These are phyloP conservation scores for Phylloscopus collybita DNA, from an alignment of 2,797 vertebrate species.

Conservation along the genomic window DNA sequence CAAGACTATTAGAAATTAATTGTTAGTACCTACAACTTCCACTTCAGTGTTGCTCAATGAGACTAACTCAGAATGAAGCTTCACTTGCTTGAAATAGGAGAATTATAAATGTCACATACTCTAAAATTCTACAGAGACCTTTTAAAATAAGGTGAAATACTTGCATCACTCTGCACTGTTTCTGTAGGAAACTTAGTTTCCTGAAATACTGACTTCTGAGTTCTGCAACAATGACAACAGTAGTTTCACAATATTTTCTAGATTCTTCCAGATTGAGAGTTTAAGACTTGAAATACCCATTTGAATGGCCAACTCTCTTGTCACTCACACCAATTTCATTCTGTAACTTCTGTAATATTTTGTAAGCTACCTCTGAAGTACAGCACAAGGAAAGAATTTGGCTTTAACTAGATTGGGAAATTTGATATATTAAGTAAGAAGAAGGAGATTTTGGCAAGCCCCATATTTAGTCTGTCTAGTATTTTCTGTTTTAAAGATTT, in stretches of 20 bases:
- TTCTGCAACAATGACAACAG: neutral
- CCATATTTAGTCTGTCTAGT: neutral
- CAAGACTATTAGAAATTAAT: slow-evolving; percentile 44
- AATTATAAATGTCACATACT: neutral
- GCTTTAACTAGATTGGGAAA: neutral
- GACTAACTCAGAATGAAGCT: neutral
- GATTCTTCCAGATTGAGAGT: neutral
- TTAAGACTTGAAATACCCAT: neutral
- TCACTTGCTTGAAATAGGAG: neutral
- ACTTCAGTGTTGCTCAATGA: slow-evolving; percentile 26
- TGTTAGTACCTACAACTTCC: slow-evolving; percentile 40
- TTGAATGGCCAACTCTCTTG: neutral
- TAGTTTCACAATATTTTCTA: neutral
- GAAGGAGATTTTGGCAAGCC: neutral
- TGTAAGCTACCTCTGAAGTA: neutral
- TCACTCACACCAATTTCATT: neutral
- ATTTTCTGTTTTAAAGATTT: neutral
- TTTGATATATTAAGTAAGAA: neutral
- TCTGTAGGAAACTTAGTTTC: neutral
- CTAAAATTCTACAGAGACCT: neutral
- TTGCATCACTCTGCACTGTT: neutral
- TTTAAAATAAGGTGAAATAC: neutral
- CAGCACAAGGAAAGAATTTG: neutral
- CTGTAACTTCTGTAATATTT: neutral
- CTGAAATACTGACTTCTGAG: neutral